Evolutionary conservation across 2,888 invertebrate species (phyloP).

Genomic region (Melanotus villosus): DNA sequence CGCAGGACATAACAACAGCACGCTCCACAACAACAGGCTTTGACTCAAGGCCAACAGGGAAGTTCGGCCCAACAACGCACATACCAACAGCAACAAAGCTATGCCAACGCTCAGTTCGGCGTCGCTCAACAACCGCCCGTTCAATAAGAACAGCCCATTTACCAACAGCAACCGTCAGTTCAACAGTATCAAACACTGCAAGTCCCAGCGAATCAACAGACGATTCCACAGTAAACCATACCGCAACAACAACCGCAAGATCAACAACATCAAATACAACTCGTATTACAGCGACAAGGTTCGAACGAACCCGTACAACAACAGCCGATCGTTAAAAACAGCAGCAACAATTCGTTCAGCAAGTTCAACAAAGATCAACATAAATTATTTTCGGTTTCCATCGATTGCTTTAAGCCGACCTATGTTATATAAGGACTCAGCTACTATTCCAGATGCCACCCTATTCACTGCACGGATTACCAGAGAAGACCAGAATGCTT

Average conservation of each 20-base stretch:
- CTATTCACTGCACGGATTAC: no score
- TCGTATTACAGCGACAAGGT: conserved; percentile 50
- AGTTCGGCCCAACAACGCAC: conserved; percentile 27
- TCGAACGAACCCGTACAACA: conserved; percentile 55
- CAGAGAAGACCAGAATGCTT: no score
- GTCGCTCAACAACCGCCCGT: conserved; percentile 29
- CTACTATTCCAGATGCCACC: no score
- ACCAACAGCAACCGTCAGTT: conserved; percentile 43
- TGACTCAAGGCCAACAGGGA: conserved; percentile 26
- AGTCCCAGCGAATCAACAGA: conserved; percentile 50
- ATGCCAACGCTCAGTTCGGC: conserved; percentile 24
- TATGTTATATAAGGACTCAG: no score
- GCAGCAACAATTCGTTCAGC: conserved; percentile 62
- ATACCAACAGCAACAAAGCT: conserved; percentile 38
- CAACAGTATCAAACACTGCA: conserved; percentile 51
- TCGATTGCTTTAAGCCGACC: no score
- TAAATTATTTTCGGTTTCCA: conserved; percentile 64
- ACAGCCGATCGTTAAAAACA: conserved; percentile 61
- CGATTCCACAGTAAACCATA: conserved; percentile 50
- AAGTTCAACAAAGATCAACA: conserved; percentile 57
- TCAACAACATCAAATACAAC: conserved; percentile 70
- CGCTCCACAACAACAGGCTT: conserved; percentile 12
- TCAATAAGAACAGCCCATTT: conserved; percentile 32
- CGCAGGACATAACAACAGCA: conserved; percentile 38
- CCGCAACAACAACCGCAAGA: conserved; percentile 55